Base-by-base conservation (phyloP, 2,888 invertebrate species). In the Leptothorax acervorum region DNA sequence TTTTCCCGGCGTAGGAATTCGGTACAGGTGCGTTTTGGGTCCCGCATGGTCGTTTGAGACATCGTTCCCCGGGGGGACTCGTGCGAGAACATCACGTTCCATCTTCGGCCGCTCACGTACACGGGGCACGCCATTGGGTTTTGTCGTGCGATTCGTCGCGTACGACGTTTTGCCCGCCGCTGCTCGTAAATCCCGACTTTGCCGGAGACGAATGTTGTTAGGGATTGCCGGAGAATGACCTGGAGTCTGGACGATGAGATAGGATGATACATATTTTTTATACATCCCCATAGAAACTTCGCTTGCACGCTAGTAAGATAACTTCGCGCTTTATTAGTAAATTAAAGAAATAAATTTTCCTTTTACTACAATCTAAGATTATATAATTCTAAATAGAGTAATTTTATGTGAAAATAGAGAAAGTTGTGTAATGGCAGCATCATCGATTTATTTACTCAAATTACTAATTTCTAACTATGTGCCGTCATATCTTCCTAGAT, bases 21-120 rank as follows among this genome's bases (percentile, higher is more conserved):
- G 89, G 84, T 91, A 90, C 92, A 92, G 91, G 92, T 92, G 92
- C 91, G 89, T 88, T 73, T 85, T 84, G 81, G 87, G 88, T 93
- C 93, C 93, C 94, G 89, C 90, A 93, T 92, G 92, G 92, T 93
- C 94, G 93, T 94, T 94, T 94, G 94, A 94, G 94, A 92, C 94
- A 94, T 94, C 91, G 94, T 93, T 93, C 94, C 93, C 94, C 82
- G 60, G 94, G 91, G 65, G 94, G 90, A 88, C 89, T 83, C 76
- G 86, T 76, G 65, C 66, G 53, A 63, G 88, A 92, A 94, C 94
- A 94, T 94, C 93, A 94, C 92, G 92, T 92, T 91, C 91, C 89
- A 91, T 92, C 92, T 92, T 91, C 87, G 90, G 81, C 68, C 71
- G 35, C 84, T 88, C 90, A 90, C 93, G 93, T 92, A 92, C 90